Evolutionary conservation across 2,888 invertebrate species (phyloP), one percentile per base, ranked within the genome.

Genomic region (Beris chalybata): DNA sequence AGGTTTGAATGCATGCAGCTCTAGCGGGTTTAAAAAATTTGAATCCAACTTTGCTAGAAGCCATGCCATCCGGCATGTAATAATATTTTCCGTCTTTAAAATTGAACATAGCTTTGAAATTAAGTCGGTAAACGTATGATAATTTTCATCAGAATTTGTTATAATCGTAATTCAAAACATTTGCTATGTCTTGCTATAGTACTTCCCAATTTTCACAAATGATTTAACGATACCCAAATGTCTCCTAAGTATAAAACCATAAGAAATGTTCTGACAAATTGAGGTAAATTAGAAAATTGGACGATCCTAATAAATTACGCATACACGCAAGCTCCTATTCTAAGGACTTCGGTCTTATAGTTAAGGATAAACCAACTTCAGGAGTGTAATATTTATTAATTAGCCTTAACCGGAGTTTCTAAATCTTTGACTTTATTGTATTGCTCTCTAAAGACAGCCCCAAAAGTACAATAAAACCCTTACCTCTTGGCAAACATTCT

Each of bases 361-460:
- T 32, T 43, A 48, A 30, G 29, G 6, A 29, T 58, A 52, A 58
- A 61, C 38, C 54, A 29, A 71, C 70, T 71, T 71, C 70, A 69
- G 69, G 70, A 70, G 71, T 68, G 68, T 71, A 71, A 71, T 71
- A 71, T 71, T 72, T 72, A 72, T 72, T 71, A 72, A 72, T 72
- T 72, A 72, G 71, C 65, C 57, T 65, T 55, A 56, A 44, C 56
- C 65, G 56, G 48, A 29, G 32, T 43, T 56, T 65, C 68, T 61
- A 68, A 68, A 68, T 68, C 65, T 68, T 65, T 61, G 55, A 65
- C 59, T 68, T 65, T 58, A 48, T 56, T 59, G 55, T 65, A 61
- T 59, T 67, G 67, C 67, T 67, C 65, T 65, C 56, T 43, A 59
- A 67, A 67, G 64, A 64, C 64, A 47, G 32, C 44, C 55, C 53